These are phyloP conservation scores for Pegoplata infirma DNA, from an alignment of 2,888 invertebrate species.

Conservation along the genomic window DNA sequence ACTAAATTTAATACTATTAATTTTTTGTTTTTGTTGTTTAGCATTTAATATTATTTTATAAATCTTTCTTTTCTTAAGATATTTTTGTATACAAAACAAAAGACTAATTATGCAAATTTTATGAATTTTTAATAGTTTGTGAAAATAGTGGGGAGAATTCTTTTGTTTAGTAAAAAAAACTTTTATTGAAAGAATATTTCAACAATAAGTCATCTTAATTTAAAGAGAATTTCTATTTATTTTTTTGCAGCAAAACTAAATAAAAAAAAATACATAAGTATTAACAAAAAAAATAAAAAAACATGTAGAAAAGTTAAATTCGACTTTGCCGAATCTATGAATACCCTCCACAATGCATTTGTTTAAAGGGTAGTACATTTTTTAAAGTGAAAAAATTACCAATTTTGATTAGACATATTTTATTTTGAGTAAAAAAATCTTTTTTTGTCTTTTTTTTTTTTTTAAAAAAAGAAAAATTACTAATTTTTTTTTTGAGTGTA, in stretches of 20 bases:
- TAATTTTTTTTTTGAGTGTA: no score
- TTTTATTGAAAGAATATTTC: constrained; percentile 15
- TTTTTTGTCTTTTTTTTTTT: no score
- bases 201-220: constrained; percentile 14
- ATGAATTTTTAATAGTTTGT: neutral
- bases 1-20: no score
- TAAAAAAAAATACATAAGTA: neutral
- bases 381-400: no score
- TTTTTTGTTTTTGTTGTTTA: constrained; percentile 4
- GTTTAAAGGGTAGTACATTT: no score
- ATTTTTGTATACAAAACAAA: constrained; percentile 7
- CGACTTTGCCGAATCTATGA: no score
- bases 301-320: no score
- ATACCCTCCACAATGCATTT: no score
- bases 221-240: constrained; percentile 25
- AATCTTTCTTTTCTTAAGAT: neutral
- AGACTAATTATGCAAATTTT: constrained; percentile 39
- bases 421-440: no score
- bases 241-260: neutral
- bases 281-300: neutral
- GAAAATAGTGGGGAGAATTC: constrained; percentile 1
- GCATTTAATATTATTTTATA: neutral
- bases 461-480: no score
- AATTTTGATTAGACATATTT: no score
- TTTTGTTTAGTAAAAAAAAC: neutral